Evolutionary conservation across 2,113 vertebrate genomes (phyloP).

Genomic region (Spizaetus ornatus): DNA sequence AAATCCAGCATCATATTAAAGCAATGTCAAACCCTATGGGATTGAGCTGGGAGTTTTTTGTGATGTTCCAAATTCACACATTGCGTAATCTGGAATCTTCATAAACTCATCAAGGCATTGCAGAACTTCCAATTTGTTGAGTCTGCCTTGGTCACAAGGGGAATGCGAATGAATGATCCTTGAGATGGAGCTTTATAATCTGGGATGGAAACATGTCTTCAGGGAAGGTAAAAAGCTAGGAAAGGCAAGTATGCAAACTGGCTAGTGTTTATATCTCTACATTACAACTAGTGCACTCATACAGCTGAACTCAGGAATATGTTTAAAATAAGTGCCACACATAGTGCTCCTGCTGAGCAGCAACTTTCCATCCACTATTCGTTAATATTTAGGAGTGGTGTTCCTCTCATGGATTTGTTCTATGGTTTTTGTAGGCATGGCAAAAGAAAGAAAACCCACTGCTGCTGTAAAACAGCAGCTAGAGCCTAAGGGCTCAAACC

Average conservation of each 20-base stretch:
- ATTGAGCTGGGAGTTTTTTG: not conserved
- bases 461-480: not conserved
- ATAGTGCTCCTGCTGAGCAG: not conserved
- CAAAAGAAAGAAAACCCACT: not conserved
- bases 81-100: not conserved
- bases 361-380: not conserved
- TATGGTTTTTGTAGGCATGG: not conserved
- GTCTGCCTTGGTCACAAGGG: not conserved
- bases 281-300: not conserved
- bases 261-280: not conserved
- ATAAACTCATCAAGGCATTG: not conserved
- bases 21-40: not conserved
- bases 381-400: not conserved
- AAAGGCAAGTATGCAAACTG: not conserved
- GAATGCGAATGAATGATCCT: not conserved
- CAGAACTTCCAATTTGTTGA: not conserved
- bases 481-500: conserved; percentile 41
- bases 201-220: not conserved
- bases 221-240: not conserved
- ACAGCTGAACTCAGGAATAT: not conserved
- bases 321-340: not conserved
- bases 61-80: not conserved
- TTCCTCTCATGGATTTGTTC: not conserved
- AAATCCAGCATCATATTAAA: not conserved
- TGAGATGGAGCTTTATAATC: not conserved